Evolutionary conservation across 2,797 vertebrate genomes (phyloP), one percentile per base, ranked within the genome.

Genomic region (Periophthalmus magnuspinnatus): DNA sequence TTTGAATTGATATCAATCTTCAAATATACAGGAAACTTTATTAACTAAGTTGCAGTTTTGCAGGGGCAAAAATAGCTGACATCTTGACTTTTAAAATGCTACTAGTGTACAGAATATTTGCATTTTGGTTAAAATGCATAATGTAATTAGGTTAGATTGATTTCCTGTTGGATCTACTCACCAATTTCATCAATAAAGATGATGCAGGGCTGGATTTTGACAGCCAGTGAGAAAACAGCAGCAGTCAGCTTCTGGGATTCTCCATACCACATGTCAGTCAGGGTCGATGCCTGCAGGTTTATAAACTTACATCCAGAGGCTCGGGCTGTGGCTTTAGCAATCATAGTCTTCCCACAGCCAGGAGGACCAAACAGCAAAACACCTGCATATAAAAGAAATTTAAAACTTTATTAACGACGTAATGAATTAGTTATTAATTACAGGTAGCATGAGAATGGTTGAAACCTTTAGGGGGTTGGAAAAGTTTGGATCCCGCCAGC

Each of bases 391-490:
- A 28, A 10, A 0, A 52, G 63, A n/a, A 9, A 41, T 55, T 22
- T 21, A 10, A 19, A 59, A 59, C 33, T n/a, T 2, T n/a, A 60
- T 14, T 59, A 19, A 14, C 57, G 16, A 32, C 5, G 1, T 57
- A 2, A 55, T 24, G 22, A 56, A 13, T 56, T 13, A 24, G 2
- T 56, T 14, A 5, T 5, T 6, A 22, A 5, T 28, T 16, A n/a
- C 14, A 32, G 13, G 28, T 8, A 50, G 9, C 28, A 64, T 64
- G 41, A 13, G 4, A 41, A 24, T 64, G 5, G 10, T 6, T 11
- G 13, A 61, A 61, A 98, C 97, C 97, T 96, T 96, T 97, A n/a
- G 97, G 97, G 67, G 97, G 97, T 80, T 98, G 97, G 47, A 99
- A 91, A 59, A 99, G 96, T 83, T 95, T 97, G 68, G 97, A 99